phyloP scores from a whole-genome alignment of 1,140 invertebrate genomes.

The Acromyrmex heyeri region DNA sequence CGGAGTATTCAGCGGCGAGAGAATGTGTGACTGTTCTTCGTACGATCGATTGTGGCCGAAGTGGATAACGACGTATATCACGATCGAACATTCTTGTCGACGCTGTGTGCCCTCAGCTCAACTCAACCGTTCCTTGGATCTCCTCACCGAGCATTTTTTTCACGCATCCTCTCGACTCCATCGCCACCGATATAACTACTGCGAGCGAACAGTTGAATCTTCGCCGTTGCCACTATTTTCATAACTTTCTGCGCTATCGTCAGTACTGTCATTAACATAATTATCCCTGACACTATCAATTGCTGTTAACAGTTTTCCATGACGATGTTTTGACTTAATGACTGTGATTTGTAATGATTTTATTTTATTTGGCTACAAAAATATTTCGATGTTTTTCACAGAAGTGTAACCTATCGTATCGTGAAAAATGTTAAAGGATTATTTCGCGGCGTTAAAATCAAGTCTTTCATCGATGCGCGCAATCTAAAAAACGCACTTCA shows the following conservation, averaged over 20 bases:
- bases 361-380: background rate
- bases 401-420: background rate
- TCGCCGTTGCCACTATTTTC: background rate
- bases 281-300: background rate
- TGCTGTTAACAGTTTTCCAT: background rate
- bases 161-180: background rate
- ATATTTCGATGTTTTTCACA: background rate
- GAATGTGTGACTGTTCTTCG: conserved; percentile 21
- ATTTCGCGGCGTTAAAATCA: background rate
- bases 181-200: background rate
- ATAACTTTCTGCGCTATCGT: background rate
- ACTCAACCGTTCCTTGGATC: background rate
- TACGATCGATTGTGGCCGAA: conserved; percentile 3
- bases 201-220: conserved; percentile 8
- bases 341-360: background rate
- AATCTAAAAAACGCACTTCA: background rate
- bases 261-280: background rate
- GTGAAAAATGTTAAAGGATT: background rate
- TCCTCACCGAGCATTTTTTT: background rate
- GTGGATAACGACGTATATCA: background rate
- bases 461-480: background rate
- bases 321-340: background rate
- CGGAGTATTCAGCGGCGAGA: background rate
- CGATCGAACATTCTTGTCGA: conserved; percentile 45
- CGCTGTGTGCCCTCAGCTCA: background rate